phyloP scores from a whole-genome alignment of 2,113 vertebrate genomes.

The Pandion haliaetus region DNA sequence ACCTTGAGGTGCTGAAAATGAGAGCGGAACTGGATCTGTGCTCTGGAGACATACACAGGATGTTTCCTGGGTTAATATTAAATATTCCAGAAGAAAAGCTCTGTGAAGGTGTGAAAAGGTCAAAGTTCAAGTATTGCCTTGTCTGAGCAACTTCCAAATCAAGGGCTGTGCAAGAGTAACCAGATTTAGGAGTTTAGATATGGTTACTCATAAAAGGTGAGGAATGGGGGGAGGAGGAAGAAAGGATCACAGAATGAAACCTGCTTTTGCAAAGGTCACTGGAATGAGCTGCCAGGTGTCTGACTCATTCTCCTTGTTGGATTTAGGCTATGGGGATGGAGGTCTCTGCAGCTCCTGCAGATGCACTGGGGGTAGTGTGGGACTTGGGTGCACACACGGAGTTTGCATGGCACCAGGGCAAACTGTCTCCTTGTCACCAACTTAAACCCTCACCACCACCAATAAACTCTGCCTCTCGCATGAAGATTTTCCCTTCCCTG shows the following conservation, averaged over 20 bases:
- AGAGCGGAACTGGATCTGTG: not conserved
- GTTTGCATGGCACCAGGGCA: not conserved
- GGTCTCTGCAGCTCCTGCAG: not conserved
- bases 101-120: not conserved
- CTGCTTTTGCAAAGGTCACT: not conserved
- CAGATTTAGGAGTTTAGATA: not conserved
- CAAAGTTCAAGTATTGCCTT: not conserved
- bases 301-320: not conserved
- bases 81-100: not conserved
- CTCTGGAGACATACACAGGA: fast-evolving
- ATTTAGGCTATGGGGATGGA: not conserved
- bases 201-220: not conserved
- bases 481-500: not conserved
- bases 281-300: not conserved
- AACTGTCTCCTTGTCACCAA: not conserved
- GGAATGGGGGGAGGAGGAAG: not conserved
- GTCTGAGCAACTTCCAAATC: not conserved
- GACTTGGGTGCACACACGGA: not conserved
- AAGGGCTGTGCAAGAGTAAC: not conserved
- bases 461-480: fast-evolving
- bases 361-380: not conserved
- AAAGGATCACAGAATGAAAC: not conserved
- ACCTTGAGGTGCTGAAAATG: not conserved
- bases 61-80: not conserved
- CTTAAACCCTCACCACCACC: not conserved